phyloP scores from a whole-genome alignment of 2,888 invertebrate genomes.

The Eristalinus sepulchralis region DNA sequence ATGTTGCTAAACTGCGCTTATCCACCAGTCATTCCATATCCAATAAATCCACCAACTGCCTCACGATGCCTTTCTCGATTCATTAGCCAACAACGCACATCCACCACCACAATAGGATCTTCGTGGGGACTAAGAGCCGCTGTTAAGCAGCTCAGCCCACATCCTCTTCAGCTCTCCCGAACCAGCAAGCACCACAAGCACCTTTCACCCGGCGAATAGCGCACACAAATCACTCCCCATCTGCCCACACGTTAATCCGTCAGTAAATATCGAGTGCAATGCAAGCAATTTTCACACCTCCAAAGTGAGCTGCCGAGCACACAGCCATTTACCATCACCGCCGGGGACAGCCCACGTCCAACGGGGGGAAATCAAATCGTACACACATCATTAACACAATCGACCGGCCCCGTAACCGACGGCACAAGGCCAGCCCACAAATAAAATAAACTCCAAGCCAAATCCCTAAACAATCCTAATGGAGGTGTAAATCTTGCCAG shows the following conservation, averaged over 20 bases:
- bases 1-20: too few relatives aligned
- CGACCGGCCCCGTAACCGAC: background rate
- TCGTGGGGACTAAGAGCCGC: too few relatives aligned
- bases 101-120: too few relatives aligned
- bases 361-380: conserved; percentile 32
- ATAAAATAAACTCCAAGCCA: conserved; percentile 54
- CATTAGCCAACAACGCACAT: too few relatives aligned
- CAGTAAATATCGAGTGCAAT: conserved; percentile 23
- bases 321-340: background rate
- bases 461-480: conserved; percentile 65
- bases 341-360: background rate
- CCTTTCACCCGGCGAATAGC: background rate
- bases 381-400: conserved; percentile 46
- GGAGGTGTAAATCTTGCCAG: conserved; percentile 64
- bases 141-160: background rate
- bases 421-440: conserved; percentile 1
- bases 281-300: conserved; percentile 44
- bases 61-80: too few relatives aligned
- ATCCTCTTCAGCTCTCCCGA: background rate
- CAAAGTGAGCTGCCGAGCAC: conserved; percentile 16
- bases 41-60: too few relatives aligned
- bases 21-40: too few relatives aligned
- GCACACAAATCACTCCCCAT: conserved; percentile 30
- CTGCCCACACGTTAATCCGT: background rate
- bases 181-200: background rate